Evolutionary conservation across 2,797 vertebrate genomes (phyloP).

Genomic region (Sebastes diploproa): DNA sequence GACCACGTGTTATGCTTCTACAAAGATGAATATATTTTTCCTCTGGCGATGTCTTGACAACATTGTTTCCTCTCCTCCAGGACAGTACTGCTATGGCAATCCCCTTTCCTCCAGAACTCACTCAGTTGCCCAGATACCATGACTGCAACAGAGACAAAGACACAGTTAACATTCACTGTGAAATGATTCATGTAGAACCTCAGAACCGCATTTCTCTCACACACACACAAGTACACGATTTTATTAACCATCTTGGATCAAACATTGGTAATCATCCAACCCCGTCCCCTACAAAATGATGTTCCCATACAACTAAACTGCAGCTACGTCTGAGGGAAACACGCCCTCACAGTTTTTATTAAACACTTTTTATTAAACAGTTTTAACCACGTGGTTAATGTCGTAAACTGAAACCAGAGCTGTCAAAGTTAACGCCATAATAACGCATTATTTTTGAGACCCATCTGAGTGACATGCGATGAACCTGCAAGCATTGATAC

Average conservation of each 20-base stretch:
- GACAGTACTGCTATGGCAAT: conserved; percentile 46
- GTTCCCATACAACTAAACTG: too few relatives aligned
- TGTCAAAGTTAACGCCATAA: too few relatives aligned
- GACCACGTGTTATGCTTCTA: conserved; percentile 19
- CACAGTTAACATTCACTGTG: neutral
- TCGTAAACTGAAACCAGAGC: too few relatives aligned
- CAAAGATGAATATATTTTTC: conserved; percentile 70
- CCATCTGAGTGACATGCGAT: neutral
- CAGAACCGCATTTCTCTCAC: neutral
- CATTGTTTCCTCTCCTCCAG: conserved; percentile 52
- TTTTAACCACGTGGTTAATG: too few relatives aligned
- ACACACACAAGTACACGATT: neutral
- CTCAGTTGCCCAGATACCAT: conserved; percentile 96
- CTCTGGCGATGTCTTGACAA: conserved; percentile 68
- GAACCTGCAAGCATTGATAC: neutral
- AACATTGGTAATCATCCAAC: neutral
- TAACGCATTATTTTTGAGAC: neutral
- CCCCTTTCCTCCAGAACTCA: conserved; percentile 41
- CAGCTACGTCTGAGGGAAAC: too few relatives aligned
- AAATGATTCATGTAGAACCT: neutral
- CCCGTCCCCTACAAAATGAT: too few relatives aligned
- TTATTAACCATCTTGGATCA: neutral
- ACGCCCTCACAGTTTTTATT: too few relatives aligned
- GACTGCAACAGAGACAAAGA: conserved; percentile 83
- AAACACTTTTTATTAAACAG: too few relatives aligned